Evolutionary conservation across 2,888 invertebrate genomes (phyloP), one percentile per base, ranked within the genome.

Genomic region (Volucella zonaria): DNA sequence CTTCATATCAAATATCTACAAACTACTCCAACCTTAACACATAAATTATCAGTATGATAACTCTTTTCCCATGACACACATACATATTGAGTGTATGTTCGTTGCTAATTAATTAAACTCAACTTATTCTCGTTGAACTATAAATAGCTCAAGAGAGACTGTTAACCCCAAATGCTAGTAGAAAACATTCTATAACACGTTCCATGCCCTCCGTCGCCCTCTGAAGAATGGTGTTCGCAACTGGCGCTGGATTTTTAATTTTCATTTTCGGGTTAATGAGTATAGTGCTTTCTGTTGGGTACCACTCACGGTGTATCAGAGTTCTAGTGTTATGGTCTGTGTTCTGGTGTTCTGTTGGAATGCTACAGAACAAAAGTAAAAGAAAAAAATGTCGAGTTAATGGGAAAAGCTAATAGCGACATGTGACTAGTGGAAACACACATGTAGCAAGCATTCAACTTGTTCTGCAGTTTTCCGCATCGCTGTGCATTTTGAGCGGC

Each of bases 21-120:
- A 62, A 49, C 15, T 40, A 64, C 56, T 56, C 43, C 70, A 58
- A 64, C 70, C 62, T 77, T 77, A 70, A 56, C 70, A 78, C 49
- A 70, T 62, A 78, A 70, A 70, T n/a, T 61, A n/a, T 42, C 49
- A 56, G 64, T 64, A 70, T 78, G 62, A 78, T 56, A 78, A 64
- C 49, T 47, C 38, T 47, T 54, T 68, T 61, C 15, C 70, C 42
- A 56, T 70, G 77, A 62, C 68, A 68, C 61, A 68, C 40, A 62
- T 68, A 68, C 40, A 62, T 68, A 68, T 45, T 68, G 15, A 59
- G 42, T 23, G 23, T 23, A 4, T 23, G 23, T 75, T 66, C 40
- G 15, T 51, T 51, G 40, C 1, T 59, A 42, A 42, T 42, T 15
- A 45, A 62, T 45, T 8, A 54, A 61, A 68, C 49, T 42, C 59